Evolutionary conservation across 2,888 invertebrate genomes (phyloP).

Genomic region (Dromius quadrimaculatus): DNA sequence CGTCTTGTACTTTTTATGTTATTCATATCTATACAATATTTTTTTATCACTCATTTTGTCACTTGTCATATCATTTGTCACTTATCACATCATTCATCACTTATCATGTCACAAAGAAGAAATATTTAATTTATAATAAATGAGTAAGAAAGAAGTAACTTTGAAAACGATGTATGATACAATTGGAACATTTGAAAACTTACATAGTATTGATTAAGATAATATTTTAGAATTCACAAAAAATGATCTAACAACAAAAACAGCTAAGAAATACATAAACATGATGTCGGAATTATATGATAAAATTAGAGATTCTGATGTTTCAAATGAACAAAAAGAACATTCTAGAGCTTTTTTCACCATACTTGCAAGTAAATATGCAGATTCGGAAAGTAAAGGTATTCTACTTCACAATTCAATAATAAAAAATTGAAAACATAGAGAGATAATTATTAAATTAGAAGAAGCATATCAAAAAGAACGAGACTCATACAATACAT

Average conservation of each 20-base stretch:
- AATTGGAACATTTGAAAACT: slow-evolving; percentile 3
- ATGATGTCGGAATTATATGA: slow-evolving; percentile 15
- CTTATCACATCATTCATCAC: neutral
- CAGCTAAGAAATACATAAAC: slow-evolving; percentile 11
- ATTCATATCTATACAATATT: slow-evolving; percentile 2
- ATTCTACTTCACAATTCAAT: slow-evolving; percentile 5
- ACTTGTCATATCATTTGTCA: neutral
- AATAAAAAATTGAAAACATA: slow-evolving; percentile 6
- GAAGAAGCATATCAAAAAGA: slow-evolving; percentile 14
- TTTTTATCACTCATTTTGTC: slow-evolving; percentile 8
- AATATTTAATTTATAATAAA: neutral
- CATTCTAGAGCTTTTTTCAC: slow-evolving; percentile 11
- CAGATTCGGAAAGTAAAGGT: slow-evolving; percentile 1
- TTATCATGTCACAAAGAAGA: neutral
- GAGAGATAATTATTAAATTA: slow-evolving; percentile 8
- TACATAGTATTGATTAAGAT: slow-evolving; percentile 6
- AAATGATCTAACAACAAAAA: slow-evolving; percentile 11
- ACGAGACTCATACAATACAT: slow-evolving; percentile 4
- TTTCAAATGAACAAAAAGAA: slow-evolving; percentile 7
- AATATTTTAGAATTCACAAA: slow-evolving; percentile 6
- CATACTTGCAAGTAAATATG: slow-evolving; percentile 10
- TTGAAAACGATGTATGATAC: slow-evolving; percentile 13
- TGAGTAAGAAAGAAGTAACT: slow-evolving; percentile 9
- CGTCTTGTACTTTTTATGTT: neutral
- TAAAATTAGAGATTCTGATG: slow-evolving; percentile 6